Evolutionary conservation across 1,140 invertebrate species (phyloP).

Genomic region (Zaprionus taronus): DNA sequence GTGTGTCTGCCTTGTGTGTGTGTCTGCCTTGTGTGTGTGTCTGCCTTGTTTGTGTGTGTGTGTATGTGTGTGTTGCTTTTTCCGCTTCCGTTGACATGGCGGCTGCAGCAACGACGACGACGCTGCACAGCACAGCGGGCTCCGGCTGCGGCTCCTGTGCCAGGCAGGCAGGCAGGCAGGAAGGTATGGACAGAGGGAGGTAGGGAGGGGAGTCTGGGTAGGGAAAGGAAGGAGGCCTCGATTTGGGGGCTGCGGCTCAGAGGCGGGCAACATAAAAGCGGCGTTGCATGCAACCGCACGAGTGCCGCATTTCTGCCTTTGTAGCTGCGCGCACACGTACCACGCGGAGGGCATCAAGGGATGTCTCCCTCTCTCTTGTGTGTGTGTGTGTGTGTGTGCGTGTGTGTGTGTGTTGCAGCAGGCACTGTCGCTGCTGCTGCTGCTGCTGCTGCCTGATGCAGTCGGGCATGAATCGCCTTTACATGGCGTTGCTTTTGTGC

Average conservation of each 20-base stretch:
- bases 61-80: conserved; percentile 70
- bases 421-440: background rate
- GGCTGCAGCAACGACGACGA: conserved; percentile 50
- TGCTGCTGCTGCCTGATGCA: conserved; percentile 51
- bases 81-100: conserved; percentile 82
- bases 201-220: background rate
- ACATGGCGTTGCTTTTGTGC: conserved; percentile 71
- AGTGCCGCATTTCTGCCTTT: conserved; percentile 80
- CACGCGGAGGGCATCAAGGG: background rate
- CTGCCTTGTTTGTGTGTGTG: no score
- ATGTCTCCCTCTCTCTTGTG: background rate
- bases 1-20: conserved; percentile 12
- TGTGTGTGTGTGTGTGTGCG: background rate
- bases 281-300: conserved; percentile 79
- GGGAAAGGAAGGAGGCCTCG: background rate
- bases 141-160: conserved; percentile 15
- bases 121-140: conserved; percentile 45
- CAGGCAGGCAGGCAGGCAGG: conserved; percentile 10
- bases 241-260: conserved; percentile 19
- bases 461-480: conserved; percentile 77
- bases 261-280: conserved; percentile 71
- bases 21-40: conserved; percentile 33
- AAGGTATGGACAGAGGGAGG: background rate
- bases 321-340: conserved; percentile 43
- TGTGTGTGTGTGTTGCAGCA: conserved; percentile 14